phyloP scores from a whole-genome alignment of 2,797 vertebrate species.

The Danionella dracula region DNA sequence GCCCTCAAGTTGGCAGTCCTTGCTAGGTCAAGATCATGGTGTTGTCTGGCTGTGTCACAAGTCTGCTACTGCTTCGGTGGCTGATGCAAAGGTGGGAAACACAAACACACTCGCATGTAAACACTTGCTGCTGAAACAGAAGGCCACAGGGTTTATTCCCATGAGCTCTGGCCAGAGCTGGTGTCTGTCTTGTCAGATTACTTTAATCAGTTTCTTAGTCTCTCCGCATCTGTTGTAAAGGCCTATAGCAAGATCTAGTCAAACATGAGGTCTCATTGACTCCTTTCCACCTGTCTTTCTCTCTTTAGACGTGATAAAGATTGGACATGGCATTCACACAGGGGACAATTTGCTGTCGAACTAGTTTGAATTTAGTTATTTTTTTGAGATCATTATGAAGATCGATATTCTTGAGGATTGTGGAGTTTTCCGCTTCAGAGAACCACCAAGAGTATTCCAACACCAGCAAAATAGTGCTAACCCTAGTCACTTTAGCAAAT shows the following conservation, averaged over 20 bases:
- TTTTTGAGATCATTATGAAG: too few relatives aligned
- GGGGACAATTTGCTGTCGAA: too few relatives aligned
- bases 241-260: slow-evolving; percentile 13
- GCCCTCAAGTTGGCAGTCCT: slow-evolving; percentile 37
- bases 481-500: too few relatives aligned
- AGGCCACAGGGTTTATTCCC: slow-evolving; percentile 37
- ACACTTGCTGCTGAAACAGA: slow-evolving; percentile 29
- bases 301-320: background rate
- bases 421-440: too few relatives aligned
- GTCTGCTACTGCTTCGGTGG: background rate
- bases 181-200: slow-evolving; percentile 59
- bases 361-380: too few relatives aligned
- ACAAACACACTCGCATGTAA: background rate
- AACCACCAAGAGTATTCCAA: too few relatives aligned
- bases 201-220: slow-evolving; percentile 60
- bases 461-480: too few relatives aligned
- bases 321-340: too few relatives aligned
- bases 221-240: background rate
- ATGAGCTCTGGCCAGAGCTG: slow-evolving; percentile 43
- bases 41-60: slow-evolving; percentile 18
- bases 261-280: background rate
- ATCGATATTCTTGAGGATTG: too few relatives aligned
- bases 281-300: background rate
- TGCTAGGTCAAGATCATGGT: slow-evolving; percentile 46
- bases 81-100: slow-evolving; percentile 30